Evolutionary conservation across 2,113 vertebrate genomes (phyloP).

Genomic region (Trematomus loennbergii): DNA sequence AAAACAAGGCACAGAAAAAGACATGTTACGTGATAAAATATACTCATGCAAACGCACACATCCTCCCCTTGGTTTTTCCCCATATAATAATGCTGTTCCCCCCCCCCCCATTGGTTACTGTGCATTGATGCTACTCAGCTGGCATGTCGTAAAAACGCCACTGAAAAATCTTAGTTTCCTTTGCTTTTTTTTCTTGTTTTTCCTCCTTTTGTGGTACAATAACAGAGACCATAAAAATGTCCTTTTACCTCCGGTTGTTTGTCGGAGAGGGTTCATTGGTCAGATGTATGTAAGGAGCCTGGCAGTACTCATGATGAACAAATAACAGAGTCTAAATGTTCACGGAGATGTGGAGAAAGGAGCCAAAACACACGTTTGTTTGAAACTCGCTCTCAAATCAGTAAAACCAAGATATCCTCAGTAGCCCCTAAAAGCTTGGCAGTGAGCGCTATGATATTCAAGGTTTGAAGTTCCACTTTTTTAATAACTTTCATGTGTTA

Average conservation of each 20-base stretch:
- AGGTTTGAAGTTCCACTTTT: slow-evolving; percentile 24
- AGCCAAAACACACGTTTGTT: slow-evolving; percentile 25
- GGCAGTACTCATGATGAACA: slow-evolving; percentile 58
- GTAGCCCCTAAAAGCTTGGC: slow-evolving; percentile 45
- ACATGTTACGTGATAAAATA: slow-evolving; percentile 35
- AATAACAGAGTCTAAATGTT: slow-evolving; percentile 30
- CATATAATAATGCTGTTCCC: slow-evolving; percentile 27
- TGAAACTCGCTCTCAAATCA: neutral
- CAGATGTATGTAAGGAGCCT: slow-evolving; percentile 35
- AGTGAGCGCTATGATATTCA: neutral
- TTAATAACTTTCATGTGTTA: slow-evolving; percentile 18
- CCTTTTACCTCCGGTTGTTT: slow-evolving; percentile 57
- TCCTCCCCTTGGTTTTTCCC: slow-evolving; percentile 15
- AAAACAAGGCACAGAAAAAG: neutral
- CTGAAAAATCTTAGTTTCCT: slow-evolving; percentile 55
- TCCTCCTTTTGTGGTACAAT: slow-evolving; percentile 21
- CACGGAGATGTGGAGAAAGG: slow-evolving; percentile 23
- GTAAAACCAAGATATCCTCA: slow-evolving; percentile 19
- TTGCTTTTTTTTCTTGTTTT: slow-evolving; percentile 2
- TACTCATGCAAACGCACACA: neutral
- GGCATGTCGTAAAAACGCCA: slow-evolving; percentile 63
- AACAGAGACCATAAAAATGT: slow-evolving; percentile 67
- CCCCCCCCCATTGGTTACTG: slow-evolving; percentile 36
- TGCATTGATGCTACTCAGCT: slow-evolving; percentile 16
- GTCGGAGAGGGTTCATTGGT: slow-evolving; percentile 40